A percentile compares a stretch with the other conserved stretches of the same genome.
Evolutionary conservation across 2,797 vertebrate species (phyloP).

Genomic region (Mormyrops boulengeri): DNA sequence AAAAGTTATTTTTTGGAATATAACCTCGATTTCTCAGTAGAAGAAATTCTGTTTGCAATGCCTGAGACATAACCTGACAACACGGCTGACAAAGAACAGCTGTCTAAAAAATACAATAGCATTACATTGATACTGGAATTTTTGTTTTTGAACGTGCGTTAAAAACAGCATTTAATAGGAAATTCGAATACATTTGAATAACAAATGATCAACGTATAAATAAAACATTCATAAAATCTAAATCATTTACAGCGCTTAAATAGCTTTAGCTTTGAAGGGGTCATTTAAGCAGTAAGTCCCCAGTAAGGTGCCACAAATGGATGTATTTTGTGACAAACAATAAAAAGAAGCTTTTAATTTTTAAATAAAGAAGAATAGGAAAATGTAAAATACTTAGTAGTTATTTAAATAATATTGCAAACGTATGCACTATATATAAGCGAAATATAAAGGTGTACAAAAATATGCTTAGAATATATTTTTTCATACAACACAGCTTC

Average conservation of each 20-base stretch:
- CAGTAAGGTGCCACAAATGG: neutral
- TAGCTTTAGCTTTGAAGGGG: conserved; percentile 36
- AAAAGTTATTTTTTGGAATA: neutral
- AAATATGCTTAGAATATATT: conserved; percentile 8
- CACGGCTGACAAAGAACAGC: neutral
- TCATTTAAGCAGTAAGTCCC: conserved; percentile 38
- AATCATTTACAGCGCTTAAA: conserved; percentile 44
- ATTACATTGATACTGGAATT: neutral
- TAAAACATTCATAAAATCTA: conserved; percentile 39
- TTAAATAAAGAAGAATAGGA: conserved; percentile 23
- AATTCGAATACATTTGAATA: conserved; percentile 7
- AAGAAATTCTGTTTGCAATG: neutral
- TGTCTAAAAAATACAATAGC: neutral
- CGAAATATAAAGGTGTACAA: conserved; percentile 18
- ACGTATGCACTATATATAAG: conserved; percentile 20
- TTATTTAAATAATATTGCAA: conserved; percentile 28
- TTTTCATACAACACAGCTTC: neutral
- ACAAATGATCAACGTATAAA: conserved; percentile 13
- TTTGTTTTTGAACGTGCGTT: neutral
- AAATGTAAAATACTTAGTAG: conserved; percentile 21
- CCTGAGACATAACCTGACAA: neutral
- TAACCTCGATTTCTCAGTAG: neutral
- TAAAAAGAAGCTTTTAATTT: conserved; percentile 24
- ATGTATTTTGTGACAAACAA: conserved; percentile 6
- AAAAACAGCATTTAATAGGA: conserved; percentile 11